These are phyloP conservation scores for Linurgus olivaceus DNA, from an alignment of 2,797 vertebrate genomes.

Conservation along the genomic window DNA sequence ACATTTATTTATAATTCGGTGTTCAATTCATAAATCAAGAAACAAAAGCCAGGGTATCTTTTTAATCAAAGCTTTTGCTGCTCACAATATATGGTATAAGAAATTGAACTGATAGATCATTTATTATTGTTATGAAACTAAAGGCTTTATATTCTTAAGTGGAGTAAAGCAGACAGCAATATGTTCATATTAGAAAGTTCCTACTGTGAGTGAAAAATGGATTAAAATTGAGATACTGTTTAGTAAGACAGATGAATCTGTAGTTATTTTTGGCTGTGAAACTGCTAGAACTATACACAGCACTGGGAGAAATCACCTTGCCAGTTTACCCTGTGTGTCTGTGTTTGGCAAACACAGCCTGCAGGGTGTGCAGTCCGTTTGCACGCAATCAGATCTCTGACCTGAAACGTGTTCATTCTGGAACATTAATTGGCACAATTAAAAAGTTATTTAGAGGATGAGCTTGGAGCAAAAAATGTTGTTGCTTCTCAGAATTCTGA, in stretches of 20 bases:
- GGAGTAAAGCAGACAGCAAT: slow-evolving; percentile 23
- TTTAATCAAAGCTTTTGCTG: slow-evolving; percentile 30
- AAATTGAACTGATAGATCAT: background rate
- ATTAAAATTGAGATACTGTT: slow-evolving; percentile 53
- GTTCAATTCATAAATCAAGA: slow-evolving; percentile 7
- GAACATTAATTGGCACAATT: slow-evolving; percentile 42
- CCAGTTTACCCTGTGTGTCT: background rate
- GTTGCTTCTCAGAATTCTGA: background rate
- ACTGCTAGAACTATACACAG: background rate
- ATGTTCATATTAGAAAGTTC: slow-evolving; percentile 4
- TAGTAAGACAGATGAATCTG: slow-evolving; percentile 28
- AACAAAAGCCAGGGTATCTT: background rate
- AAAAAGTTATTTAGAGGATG: slow-evolving; percentile 40
- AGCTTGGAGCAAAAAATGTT: background rate
- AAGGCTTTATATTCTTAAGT: slow-evolving; percentile 30
- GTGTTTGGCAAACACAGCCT: background rate
- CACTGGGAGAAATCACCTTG: background rate
- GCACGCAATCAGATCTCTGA: slow-evolving; percentile 30
- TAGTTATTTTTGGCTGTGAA: slow-evolving; percentile 19
- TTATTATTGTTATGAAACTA: slow-evolving; percentile 26
- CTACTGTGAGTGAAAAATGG: slow-evolving; percentile 53
- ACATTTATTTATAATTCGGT: slow-evolving; percentile 53
- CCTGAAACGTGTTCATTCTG: slow-evolving; percentile 42
- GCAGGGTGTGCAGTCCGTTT: slow-evolving; percentile 1
- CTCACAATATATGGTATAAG: background rate